A percentile compares a stretch with the other conserved stretches of the same genome.
These are phyloP conservation scores for Antechinus stuartii DNA, from an alignment of 2,113 vertebrate genomes.

Conservation along the genomic window DNA sequence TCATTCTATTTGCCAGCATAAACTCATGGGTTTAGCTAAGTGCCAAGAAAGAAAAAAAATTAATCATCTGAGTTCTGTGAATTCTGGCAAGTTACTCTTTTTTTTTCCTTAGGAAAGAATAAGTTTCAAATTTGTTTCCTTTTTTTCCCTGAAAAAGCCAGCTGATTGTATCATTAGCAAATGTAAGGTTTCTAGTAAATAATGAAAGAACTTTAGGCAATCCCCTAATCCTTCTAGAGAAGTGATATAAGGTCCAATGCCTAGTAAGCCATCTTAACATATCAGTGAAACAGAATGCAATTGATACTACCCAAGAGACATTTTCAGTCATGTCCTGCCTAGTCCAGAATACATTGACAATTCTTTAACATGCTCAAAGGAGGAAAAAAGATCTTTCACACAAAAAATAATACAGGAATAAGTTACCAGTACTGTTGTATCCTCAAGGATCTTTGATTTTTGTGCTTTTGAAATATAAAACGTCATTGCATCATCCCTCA, in stretches of 20 bases:
- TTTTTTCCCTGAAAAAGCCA: slow-evolving; percentile 63
- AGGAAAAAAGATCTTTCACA: slow-evolving; percentile 69
- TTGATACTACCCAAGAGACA: slow-evolving; percentile 76
- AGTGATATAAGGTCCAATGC: slow-evolving; percentile 67
- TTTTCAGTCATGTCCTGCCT: slow-evolving; percentile 74
- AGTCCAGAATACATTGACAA: slow-evolving; percentile 76
- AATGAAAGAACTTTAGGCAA: slow-evolving; percentile 56
- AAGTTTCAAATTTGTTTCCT: slow-evolving; percentile 67
- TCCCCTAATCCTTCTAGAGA: slow-evolving; percentile 59
- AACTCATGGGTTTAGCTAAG: slow-evolving; percentile 72
- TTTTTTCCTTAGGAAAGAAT: background rate
- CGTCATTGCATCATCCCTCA: slow-evolving; percentile 37
- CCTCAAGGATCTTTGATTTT: slow-evolving; percentile 69
- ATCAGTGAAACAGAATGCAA: slow-evolving; percentile 73
- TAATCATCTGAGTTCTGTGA: slow-evolving; percentile 78
- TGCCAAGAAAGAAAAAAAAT: slow-evolving; percentile 69
- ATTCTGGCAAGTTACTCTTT: slow-evolving; percentile 66
- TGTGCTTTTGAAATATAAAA: slow-evolving; percentile 68
- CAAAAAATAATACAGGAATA: slow-evolving; percentile 74
- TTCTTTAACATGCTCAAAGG: slow-evolving; percentile 71
- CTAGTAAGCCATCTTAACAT: slow-evolving; percentile 58
- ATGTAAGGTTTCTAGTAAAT: slow-evolving; percentile 68
- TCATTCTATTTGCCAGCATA: slow-evolving; percentile 78
- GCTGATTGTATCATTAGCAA: slow-evolving; percentile 57
- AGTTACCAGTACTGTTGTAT: slow-evolving; percentile 73